Percentiles rank a stretch among this genome's conserved stretches.
Conservation (phyloP, 2,113 vertebrate species). For the Oryzias woworae region DNA sequence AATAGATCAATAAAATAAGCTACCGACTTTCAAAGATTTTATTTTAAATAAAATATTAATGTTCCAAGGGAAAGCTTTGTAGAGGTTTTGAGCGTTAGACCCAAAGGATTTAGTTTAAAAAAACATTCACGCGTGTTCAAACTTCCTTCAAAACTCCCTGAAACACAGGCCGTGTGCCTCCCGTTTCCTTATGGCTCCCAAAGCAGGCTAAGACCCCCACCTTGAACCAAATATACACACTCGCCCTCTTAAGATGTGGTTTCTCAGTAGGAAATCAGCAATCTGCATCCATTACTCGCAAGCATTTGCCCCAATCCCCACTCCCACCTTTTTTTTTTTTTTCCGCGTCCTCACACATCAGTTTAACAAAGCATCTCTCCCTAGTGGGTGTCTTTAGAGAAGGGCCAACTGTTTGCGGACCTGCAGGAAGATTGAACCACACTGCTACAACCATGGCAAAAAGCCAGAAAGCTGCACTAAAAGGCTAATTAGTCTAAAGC, state of each 20-base stretch:
- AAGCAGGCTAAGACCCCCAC: constrained; percentile 14
- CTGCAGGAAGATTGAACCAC: constrained; percentile 20
- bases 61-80: constrained; percentile 25
- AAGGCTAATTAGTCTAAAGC: constrained; percentile 29
- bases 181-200: constrained; percentile 34
- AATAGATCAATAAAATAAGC: too few species aligned
- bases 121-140: constrained; percentile 25
- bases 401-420: constrained; percentile 13
- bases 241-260: constrained; percentile 34
- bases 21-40: too few species aligned
- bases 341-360: not conserved
- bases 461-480: constrained; percentile 33
- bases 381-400: constrained; percentile 35
- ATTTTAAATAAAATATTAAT: not conserved
- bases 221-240: not conserved
- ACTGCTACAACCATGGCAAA: constrained; percentile 30
- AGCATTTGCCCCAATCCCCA: constrained; percentile 12
- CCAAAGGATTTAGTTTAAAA: constrained; percentile 17
- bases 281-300: constrained; percentile 42
- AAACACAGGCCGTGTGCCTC: constrained; percentile 26
- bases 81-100: constrained; percentile 4
- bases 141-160: constrained; percentile 31
- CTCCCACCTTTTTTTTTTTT: not conserved
- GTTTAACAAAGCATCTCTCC: constrained; percentile 23
- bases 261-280: constrained; percentile 57